These are phyloP conservation scores for Pachyseris speciosa DNA, from an alignment of 64 coral and sea anemone genomes.

Conservation along the genomic window DNA sequence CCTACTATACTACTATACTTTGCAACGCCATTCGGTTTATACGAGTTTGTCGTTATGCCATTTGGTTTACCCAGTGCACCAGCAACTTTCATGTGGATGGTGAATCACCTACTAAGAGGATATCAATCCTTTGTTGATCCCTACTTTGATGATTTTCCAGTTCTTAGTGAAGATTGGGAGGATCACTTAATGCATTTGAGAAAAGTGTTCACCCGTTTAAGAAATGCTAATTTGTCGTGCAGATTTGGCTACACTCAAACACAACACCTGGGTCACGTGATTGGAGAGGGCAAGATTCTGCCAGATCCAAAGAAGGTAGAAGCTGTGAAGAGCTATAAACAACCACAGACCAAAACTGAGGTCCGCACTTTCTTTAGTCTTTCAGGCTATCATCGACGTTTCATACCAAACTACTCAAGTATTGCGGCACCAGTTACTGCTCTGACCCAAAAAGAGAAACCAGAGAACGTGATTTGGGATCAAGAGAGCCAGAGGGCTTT, in stretches of 20 bases:
- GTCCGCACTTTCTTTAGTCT: slow-evolving; percentile 11
- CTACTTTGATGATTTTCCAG: slow-evolving; percentile 22
- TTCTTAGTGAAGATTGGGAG: slow-evolving; percentile 16
- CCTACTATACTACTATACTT: too few relatives aligned
- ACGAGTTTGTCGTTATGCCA: slow-evolving; percentile 15
- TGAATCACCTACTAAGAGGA: neutral
- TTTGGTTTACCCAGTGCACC: slow-evolving; percentile 56
- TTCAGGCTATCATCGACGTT: neutral
- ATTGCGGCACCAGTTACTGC: slow-evolving; percentile 6
- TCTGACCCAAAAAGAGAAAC: neutral
- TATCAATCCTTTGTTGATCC: neutral
- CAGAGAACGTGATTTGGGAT: slow-evolving; percentile 6
- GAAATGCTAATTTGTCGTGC: slow-evolving; percentile 12
- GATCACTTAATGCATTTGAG: slow-evolving; percentile 22
- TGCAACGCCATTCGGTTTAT: slow-evolving; percentile 9
- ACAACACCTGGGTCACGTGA: slow-evolving; percentile 21
- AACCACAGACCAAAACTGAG: slow-evolving; percentile 3
- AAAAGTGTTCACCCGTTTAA: neutral
- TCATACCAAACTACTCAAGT: slow-evolving; percentile 8
- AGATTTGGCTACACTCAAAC: neutral
- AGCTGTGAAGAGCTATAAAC: neutral
- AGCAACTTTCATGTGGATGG: slow-evolving; percentile 53
- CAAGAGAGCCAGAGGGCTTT: neutral
- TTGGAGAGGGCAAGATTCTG: slow-evolving; percentile 25
- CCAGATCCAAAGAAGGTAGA: neutral